Percentiles rank a stretch among this genome's conserved stretches.
Evolutionary conservation across 2,113 vertebrate genomes (phyloP).

Genomic region (Chascanopsetta lugubris): DNA sequence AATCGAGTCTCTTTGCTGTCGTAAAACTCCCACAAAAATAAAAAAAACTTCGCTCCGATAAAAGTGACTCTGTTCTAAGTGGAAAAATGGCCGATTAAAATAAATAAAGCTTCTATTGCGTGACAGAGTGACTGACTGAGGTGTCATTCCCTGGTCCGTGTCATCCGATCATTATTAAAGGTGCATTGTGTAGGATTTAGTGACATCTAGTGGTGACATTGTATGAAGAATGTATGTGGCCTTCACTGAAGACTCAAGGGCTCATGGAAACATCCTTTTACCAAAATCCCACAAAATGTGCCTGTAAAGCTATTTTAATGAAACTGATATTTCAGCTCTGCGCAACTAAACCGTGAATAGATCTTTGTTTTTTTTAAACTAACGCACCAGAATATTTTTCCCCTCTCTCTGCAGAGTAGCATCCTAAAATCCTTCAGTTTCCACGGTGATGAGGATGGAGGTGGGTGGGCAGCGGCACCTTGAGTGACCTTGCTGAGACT

Average conservation of each 20-base stretch:
- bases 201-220: slow-evolving; percentile 16
- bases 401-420: slow-evolving; percentile 25
- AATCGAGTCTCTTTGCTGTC: slow-evolving; percentile 68
- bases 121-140: slow-evolving; percentile 11
- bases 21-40: too few relatives aligned
- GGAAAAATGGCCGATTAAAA: slow-evolving; percentile 64
- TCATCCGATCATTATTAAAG: too few relatives aligned
- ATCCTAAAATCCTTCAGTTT: slow-evolving; percentile 65
- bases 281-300: too few relatives aligned
- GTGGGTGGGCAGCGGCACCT: slow-evolving; percentile 52
- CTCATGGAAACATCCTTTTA: too few relatives aligned
- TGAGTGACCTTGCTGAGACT: slow-evolving; percentile 59
- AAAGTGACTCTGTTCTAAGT: slow-evolving; percentile 72
- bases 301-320: slow-evolving; percentile 13
- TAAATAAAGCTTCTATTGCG: slow-evolving; percentile 78
- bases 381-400: slow-evolving; percentile 9
- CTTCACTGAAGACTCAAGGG: too few relatives aligned
- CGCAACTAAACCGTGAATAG: slow-evolving; percentile 7
- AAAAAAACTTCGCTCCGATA: slow-evolving; percentile 51
- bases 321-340: slow-evolving; percentile 6
- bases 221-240: too few relatives aligned
- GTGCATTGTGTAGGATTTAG: too few relatives aligned
- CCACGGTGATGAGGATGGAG: slow-evolving; percentile 66
- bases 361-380: slow-evolving; percentile 30
- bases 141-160: slow-evolving; percentile 29